Percentiles rank a stretch among this genome's conserved stretches.
Conservation (phyloP, 37 sponge, comb jelly and placozoan species). For the Lycopodina hypogea region DNA sequence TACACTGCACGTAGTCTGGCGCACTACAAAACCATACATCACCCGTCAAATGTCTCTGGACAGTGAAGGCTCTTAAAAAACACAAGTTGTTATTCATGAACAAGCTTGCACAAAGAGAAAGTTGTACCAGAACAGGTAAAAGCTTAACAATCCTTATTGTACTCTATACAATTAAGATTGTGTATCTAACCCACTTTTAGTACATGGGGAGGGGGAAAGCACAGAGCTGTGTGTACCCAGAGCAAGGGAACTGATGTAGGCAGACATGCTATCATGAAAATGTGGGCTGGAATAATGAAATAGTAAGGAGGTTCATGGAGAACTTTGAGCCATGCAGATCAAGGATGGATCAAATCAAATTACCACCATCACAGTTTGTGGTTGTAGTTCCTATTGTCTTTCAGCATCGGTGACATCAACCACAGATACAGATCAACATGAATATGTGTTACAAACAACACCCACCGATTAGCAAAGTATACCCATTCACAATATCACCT, state of each 20-base stretch:
- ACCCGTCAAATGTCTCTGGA: not conserved
- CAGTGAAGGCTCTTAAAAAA: slow-evolving; percentile 17
- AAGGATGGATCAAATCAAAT: too few relatives aligned
- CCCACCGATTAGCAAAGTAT: too few relatives aligned
- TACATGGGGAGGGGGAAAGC: not conserved
- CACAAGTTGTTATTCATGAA: slow-evolving; percentile 12
- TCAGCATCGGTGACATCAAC: too few relatives aligned
- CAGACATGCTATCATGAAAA: not conserved
- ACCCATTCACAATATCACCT: too few relatives aligned
- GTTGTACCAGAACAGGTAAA: slow-evolving; percentile 1
- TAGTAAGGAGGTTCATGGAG: too few relatives aligned
- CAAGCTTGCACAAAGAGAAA: not conserved
- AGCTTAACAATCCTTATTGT: slow-evolving; percentile 10
- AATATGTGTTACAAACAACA: too few relatives aligned
- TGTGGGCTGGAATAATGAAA: too few relatives aligned
- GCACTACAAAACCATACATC: not conserved
- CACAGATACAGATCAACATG: too few relatives aligned
- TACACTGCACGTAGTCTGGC: not conserved
- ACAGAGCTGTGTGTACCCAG: not conserved
- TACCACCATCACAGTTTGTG: too few relatives aligned
- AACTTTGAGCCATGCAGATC: too few relatives aligned
- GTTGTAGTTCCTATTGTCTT: too few relatives aligned
- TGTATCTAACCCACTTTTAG: not conserved
- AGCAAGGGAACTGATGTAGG: not conserved
- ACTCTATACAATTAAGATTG: not conserved